Evolutionary conservation across 2,113 vertebrate genomes (phyloP).

Genomic region (Regulus satrapa): DNA sequence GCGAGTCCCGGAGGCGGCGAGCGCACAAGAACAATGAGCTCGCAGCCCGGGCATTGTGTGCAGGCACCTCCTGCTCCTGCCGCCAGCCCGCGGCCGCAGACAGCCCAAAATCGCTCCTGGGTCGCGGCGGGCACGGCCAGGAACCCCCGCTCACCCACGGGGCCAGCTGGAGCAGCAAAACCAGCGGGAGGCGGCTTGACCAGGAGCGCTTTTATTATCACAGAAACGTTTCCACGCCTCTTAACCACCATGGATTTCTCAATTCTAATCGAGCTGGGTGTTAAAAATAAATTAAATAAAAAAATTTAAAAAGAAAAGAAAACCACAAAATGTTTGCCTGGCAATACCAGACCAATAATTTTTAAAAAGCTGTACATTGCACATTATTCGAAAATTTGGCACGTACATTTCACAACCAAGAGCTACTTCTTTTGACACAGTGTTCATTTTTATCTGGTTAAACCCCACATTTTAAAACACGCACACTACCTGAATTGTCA

Average conservation of each 20-base stretch:
- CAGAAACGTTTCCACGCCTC: not conserved
- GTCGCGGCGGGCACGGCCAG: not conserved
- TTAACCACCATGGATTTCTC: slow-evolving; percentile 13
- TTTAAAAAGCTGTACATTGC: not conserved
- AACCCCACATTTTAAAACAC: not conserved
- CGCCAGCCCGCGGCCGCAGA: not conserved
- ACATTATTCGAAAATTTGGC: not conserved
- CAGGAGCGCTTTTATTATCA: slow-evolving; percentile 59
- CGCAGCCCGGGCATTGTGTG: slow-evolving; percentile 60
- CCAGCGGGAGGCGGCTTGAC: not conserved
- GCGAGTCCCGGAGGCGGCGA: slow-evolving; percentile 58
- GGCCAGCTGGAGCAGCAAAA: not conserved
- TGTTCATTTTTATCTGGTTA: not conserved
- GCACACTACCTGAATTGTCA: not conserved
- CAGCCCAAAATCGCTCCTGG: not conserved
- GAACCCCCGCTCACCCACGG: no score
- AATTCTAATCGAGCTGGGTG: slow-evolving; percentile 6
- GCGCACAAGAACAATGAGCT: slow-evolving; percentile 75
- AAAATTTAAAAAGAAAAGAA: rapidly evolving
- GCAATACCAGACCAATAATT: not conserved
- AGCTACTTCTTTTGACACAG: not conserved
- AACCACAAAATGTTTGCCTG: not conserved
- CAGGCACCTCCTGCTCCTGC: slow-evolving; percentile 20
- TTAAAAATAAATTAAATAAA: not conserved
- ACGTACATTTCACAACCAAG: not conserved